Conservation (phyloP, 1,140 invertebrate species). For the Scaptomyza graminum region DNA sequence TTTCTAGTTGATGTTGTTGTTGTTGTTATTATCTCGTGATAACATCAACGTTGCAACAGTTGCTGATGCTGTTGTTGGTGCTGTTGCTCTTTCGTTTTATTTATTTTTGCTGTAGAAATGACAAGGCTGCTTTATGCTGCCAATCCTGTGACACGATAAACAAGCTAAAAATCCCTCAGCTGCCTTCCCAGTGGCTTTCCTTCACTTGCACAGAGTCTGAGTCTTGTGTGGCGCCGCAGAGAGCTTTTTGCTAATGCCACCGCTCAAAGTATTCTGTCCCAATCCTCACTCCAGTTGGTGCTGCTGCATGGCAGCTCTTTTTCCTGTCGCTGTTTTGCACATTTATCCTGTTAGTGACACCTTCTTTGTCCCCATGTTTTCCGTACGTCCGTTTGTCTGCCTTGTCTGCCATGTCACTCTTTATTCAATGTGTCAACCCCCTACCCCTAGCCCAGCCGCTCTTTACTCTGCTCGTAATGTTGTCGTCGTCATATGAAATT, state of each 20-base stretch:
- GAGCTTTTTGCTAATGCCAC: slow-evolving; percentile 18
- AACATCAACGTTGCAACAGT: slow-evolving; percentile 45
- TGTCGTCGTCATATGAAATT: slow-evolving; percentile 60
- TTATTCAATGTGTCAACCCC: slow-evolving; percentile 53
- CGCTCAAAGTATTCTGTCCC: background rate
- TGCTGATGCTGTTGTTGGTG: slow-evolving; percentile 22
- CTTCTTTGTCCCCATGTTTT: slow-evolving; percentile 75
- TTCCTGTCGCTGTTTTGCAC: slow-evolving; percentile 76
- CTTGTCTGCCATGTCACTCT: slow-evolving; percentile 63
- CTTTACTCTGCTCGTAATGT: slow-evolving; percentile 11
- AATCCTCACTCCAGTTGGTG: background rate
- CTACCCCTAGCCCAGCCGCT: background rate
- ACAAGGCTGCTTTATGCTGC: slow-evolving; percentile 71
- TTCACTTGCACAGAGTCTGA: no score
- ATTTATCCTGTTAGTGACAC: slow-evolving; percentile 81
- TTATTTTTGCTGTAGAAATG: slow-evolving; percentile 52
- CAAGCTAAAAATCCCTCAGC: slow-evolving; percentile 55
- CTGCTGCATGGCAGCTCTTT: slow-evolving; percentile 67
- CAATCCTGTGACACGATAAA: slow-evolving; percentile 79
- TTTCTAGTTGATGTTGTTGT: slow-evolving; percentile 14
- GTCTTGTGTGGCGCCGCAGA: background rate
- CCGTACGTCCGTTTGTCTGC: background rate
- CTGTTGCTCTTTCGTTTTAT: slow-evolving; percentile 39
- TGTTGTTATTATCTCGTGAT: slow-evolving; percentile 26
- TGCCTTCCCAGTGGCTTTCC: background rate